phyloP scores from a whole-genome alignment of 2,888 invertebrate genomes.

The Endomychus coccineus region DNA sequence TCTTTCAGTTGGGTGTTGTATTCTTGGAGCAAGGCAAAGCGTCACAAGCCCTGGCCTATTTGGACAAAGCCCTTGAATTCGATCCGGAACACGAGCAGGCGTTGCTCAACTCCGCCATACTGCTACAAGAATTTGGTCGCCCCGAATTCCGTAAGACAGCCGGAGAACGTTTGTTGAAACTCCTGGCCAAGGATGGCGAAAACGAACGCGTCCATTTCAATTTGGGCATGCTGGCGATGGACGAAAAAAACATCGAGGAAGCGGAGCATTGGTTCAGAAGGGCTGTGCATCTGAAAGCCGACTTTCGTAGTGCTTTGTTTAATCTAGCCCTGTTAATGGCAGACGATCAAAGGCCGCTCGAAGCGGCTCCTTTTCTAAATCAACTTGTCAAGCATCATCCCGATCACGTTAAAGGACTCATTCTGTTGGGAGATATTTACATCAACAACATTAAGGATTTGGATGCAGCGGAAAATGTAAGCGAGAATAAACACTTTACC shows the following conservation, averaged over 20 bases:
- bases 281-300: conserved; percentile 79
- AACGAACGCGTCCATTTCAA: conserved; percentile 94
- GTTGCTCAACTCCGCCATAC: conserved; percentile 87
- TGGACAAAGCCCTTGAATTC: conserved; percentile 86
- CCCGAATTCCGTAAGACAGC: conserved; percentile 73
- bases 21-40: conserved; percentile 88
- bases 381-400: conserved; percentile 87
- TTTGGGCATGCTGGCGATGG: conserved; percentile 91
- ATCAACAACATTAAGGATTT: conserved; percentile 92
- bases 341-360: conserved; percentile 79
- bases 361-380: conserved; percentile 87
- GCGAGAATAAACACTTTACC: conserved; percentile 32
- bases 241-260: conserved; percentile 79
- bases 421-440: conserved; percentile 90
- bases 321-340: conserved; percentile 86
- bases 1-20: conserved; percentile 80
- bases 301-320: conserved; percentile 89
- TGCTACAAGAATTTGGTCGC: conserved; percentile 83
- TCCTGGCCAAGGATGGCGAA: conserved; percentile 66
- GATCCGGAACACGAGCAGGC: conserved; percentile 95
- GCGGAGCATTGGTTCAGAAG: conserved; percentile 87
- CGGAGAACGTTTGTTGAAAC: conserved; percentile 69
- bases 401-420: conserved; percentile 89
- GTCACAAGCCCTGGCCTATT: conserved; percentile 81
- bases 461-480: conserved; percentile 87